A percentile compares a stretch with the other conserved stretches of the same genome.
phyloP scores from a whole-genome alignment of 1,140 invertebrate species.

The Drosophila lacertosa region DNA sequence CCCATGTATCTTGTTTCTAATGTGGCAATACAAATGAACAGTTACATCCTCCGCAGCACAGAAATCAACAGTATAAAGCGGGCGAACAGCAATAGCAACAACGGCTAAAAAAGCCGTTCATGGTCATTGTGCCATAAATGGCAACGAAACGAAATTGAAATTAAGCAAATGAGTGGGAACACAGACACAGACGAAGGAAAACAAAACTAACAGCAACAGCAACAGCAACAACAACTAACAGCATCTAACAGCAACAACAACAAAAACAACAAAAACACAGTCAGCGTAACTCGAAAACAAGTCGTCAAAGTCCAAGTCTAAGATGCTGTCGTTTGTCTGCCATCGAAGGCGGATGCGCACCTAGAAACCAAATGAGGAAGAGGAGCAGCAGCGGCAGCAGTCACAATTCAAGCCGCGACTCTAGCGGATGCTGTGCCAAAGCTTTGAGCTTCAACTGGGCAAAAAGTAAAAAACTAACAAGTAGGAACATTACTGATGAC shows the following conservation, averaged over 20 bases:
- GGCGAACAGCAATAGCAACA: conserved; percentile 16
- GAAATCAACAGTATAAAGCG: conserved; percentile 3
- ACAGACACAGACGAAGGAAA: conserved; percentile 52
- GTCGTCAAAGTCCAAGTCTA: conserved; percentile 58
- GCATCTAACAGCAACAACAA: conserved; percentile 9
- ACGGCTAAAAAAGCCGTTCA: conserved; percentile 58
- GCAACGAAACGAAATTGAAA: conserved; percentile 81
- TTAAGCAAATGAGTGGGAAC: conserved; percentile 82
- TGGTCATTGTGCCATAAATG: conserved; percentile 82
- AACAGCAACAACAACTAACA: conserved; percentile 10
- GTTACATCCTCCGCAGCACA: conserved; percentile 74
- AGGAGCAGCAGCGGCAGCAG: conserved; percentile 35
- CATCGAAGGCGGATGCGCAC: conserved; percentile 73
- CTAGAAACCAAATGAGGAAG: conserved; percentile 75
- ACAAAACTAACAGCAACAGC: conserved; percentile 30
- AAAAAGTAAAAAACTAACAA: conserved; percentile 53
- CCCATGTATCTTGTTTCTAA: conserved; percentile 52
- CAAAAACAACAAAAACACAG: conserved; percentile 5
- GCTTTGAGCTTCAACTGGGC: conserved; percentile 61
- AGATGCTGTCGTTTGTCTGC: conserved; percentile 35
- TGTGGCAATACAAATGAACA: conserved; percentile 48
- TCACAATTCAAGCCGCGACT: conserved; percentile 18
- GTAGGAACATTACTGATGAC: conserved; percentile 19
- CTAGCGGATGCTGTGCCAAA: conserved; percentile 70
- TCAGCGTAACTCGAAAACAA: conserved; percentile 54